These are phyloP conservation scores for Lethenteron camtschaticum DNA, from an alignment of 2,113 vertebrate genomes.

Conservation along the genomic window DNA sequence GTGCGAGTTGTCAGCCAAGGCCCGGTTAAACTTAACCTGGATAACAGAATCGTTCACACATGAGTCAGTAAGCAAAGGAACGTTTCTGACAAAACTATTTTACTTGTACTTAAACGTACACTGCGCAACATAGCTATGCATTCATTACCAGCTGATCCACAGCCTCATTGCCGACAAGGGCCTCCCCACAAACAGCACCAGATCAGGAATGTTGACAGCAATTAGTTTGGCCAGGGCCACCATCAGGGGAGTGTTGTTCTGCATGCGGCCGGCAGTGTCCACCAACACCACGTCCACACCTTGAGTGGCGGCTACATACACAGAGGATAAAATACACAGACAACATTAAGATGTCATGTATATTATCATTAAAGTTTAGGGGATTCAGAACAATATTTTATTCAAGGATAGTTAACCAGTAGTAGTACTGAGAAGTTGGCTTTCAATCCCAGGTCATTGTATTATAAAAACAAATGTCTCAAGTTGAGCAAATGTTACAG, in stretches of 20 bases:
- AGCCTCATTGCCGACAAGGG: conserved; percentile 81
- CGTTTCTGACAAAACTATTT: no score
- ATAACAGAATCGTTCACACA: neutral
- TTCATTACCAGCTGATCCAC: conserved; percentile 82
- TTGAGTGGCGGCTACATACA: conserved; percentile 56
- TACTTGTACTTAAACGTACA: no score
- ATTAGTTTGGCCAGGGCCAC: conserved; percentile 86
- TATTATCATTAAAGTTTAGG: no score
- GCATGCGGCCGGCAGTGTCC: conserved; percentile 95
- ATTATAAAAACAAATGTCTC: no score
- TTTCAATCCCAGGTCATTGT: no score
- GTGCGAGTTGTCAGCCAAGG: conserved; percentile 85
- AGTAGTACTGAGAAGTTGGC: no score
- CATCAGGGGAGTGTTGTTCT: conserved; percentile 90
- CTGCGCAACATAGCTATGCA: no score
- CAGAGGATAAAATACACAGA: neutral
- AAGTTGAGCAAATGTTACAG: no score
- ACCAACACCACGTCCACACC: conserved; percentile 84
- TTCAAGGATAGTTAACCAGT: no score
- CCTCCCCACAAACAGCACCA: conserved; percentile 89
- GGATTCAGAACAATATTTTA: no score
- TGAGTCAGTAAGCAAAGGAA: no score
- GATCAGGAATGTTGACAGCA: conserved; percentile 68
- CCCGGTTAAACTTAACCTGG: conserved; percentile 96
- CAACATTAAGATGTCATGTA: no score